Percentiles rank a stretch among this genome's conserved stretches.
phyloP scores from a whole-genome alignment of 2,113 vertebrate species.

The Etia nguti region DNA sequence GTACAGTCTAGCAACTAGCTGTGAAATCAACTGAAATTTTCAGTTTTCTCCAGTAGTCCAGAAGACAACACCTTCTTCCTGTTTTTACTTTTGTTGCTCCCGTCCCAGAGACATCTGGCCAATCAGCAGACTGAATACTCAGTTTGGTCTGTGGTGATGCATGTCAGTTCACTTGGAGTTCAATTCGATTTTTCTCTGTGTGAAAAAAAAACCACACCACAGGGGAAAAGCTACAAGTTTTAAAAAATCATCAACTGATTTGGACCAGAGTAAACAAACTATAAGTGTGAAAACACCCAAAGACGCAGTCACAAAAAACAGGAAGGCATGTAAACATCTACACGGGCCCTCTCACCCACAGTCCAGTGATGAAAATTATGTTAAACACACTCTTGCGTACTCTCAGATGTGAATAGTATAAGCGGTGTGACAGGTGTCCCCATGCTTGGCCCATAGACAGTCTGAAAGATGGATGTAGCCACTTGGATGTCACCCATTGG shows the following conservation, averaged over 20 bases:
- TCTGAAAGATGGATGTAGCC: background rate
- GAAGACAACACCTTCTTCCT: background rate
- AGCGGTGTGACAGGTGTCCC: background rate
- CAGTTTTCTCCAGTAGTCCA: background rate
- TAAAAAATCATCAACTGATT: background rate
- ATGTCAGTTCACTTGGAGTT: background rate
- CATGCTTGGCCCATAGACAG: background rate
- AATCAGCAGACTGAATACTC: background rate
- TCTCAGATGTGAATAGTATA: background rate
- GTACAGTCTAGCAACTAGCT: background rate
- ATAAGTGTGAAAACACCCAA: background rate
- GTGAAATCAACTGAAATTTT: background rate
- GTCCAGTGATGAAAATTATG: background rate
- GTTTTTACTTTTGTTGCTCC: background rate
- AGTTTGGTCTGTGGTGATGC: background rate
- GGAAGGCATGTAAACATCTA: background rate
- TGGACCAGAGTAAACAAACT: background rate
- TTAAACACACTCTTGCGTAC: background rate
- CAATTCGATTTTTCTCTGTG: background rate
- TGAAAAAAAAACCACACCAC: background rate
- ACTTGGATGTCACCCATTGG: background rate
- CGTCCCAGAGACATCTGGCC: background rate
- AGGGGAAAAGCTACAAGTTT: rapidly evolving
- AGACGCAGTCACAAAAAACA: background rate
- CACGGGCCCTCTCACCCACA: background rate